These are phyloP conservation scores for Apis laboriosa DNA, from an alignment of 1,140 invertebrate genomes.

Conservation along the genomic window DNA sequence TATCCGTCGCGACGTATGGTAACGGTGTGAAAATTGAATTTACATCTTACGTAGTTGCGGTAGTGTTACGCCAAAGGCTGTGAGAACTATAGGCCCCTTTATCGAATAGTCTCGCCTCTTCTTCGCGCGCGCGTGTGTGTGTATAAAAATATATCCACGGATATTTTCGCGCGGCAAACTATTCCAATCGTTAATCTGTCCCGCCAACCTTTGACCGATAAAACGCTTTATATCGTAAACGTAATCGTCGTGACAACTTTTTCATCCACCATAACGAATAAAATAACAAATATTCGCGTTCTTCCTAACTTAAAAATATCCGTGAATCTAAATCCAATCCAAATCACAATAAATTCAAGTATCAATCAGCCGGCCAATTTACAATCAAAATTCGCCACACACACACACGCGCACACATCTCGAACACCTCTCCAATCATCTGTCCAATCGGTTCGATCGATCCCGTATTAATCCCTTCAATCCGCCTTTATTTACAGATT, in stretches of 20 bases:
- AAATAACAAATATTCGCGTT: no score
- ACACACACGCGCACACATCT: no score
- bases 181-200: not conserved
- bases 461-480: not conserved
- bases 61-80: constrained; percentile 1
- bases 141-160: not conserved
- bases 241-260: not conserved
- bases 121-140: rapidly evolving
- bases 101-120: not conserved
- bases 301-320: no score
- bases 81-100: not conserved
- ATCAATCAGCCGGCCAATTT: no score
- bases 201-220: not conserved
- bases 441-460: not conserved
- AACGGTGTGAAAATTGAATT: constrained; percentile 62
- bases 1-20: constrained; percentile 26
- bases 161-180: not conserved
- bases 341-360: not conserved
- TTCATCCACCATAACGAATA: not conserved
- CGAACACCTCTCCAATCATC: not conserved
- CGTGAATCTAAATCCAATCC: no score
- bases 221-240: not conserved
- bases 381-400: not conserved
- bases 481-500: constrained; percentile 11
- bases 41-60: constrained; percentile 46